Base-by-base conservation (phyloP, 2,113 vertebrate species). In the Dicrurus megarhynchus region DNA sequence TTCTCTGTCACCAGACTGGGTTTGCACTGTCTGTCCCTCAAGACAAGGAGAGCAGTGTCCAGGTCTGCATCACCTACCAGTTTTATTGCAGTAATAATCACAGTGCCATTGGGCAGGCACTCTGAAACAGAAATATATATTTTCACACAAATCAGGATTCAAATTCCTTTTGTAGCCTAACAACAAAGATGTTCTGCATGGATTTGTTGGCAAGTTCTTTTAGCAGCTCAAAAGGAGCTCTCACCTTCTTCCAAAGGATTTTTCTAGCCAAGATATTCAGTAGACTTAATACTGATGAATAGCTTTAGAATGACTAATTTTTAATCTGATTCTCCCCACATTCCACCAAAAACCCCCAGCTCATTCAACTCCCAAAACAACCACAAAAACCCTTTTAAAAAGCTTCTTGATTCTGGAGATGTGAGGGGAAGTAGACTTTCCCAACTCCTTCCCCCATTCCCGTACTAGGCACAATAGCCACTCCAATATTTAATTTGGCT, bases 51-150 rank as follows among this genome's bases (percentile, higher is more conserved):
- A 53, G 82, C 91, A 11, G 89, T 90, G 35, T 96, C 70, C 91
- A 98, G 55, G 27, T 89, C 93, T 81, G 73, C 46, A 49, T 65
- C 7, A 30, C 74, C 91, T 39, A 17, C 59, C 23, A 93, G 23
- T 70, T 93, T 98, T 49, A 94, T 8, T 39, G 91, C 95, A 28
- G 94, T 96, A 50, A 98, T 41, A 57, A 88, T 41, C 41, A 97
- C 75, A 14, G 90, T 97, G 26, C 97, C 97, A 56, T 93, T 95
- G 27, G 97, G 91, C 21, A 95, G 57, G 56, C 97, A 98, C 15
- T 80, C 97, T 98, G 78, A 56, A 95, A 95, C 8, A 81, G 15
- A 75, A 78, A 59, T 16, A 33, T 2, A 41, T 1, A 9, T 65
- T 75, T 78, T 70, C 16, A 44, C 13, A 52, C 2, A 63, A 75